Evolutionary conservation across 2,888 invertebrate genomes (phyloP).

Genomic region (Limulus polyphemus): DNA sequence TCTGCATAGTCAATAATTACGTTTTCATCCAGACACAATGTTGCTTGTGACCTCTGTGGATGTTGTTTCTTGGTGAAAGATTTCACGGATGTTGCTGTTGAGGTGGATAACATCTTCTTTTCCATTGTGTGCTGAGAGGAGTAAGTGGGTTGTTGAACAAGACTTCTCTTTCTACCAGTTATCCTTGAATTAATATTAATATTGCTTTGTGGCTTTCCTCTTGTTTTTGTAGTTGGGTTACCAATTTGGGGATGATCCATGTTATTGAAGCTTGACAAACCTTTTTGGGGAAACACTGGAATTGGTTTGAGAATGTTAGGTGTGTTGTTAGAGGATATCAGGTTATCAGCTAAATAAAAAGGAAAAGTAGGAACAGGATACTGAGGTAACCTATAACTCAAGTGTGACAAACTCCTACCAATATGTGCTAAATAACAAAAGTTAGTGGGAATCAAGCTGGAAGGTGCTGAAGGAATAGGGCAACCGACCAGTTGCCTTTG

Average conservation of each 20-base stretch:
- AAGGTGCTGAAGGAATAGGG: not conserved
- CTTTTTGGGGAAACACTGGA: no score
- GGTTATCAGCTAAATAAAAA: not conserved
- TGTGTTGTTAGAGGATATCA: constrained; percentile 9
- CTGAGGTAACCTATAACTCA: not conserved
- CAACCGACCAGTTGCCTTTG: not conserved
- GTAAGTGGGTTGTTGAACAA: not conserved
- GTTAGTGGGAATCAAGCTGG: not conserved
- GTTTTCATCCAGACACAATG: not conserved
- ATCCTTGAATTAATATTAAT: not conserved
- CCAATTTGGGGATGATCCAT: not conserved
- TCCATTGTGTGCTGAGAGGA: not conserved
- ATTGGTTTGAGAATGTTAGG: no score
- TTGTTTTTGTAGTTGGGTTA: not conserved
- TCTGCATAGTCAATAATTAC: constrained; percentile 74
- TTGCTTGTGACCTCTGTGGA: not conserved
- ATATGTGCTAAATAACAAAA: not conserved
- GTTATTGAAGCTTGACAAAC: no score
- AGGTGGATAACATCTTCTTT: not conserved
- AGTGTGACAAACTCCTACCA: not conserved
- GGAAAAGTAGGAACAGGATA: not conserved
- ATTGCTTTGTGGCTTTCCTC: not conserved
- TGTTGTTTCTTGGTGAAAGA: not conserved
- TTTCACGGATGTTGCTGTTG: not conserved
- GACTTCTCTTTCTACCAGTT: not conserved